Evolutionary conservation across 2,113 vertebrate species (phyloP).

Genomic region (Gymnorhina tibicen): DNA sequence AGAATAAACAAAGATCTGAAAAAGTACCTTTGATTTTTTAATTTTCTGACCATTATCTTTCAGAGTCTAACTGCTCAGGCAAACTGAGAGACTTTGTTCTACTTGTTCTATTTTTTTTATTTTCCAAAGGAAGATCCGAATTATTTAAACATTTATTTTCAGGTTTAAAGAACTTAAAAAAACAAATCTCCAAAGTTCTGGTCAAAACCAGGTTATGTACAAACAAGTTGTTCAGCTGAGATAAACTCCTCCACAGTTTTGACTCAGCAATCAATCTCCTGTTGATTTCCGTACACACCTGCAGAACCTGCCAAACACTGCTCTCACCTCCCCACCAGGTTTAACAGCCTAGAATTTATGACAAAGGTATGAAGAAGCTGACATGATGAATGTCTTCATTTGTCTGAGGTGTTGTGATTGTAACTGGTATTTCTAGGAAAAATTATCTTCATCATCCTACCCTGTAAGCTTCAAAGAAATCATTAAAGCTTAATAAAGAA

Average conservation of each 20-base stretch:
- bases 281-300: not conserved
- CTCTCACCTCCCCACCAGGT: not conserved
- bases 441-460: conserved; percentile 49
- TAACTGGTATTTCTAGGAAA: conserved; percentile 54
- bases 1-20: not conserved
- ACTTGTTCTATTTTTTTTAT: not conserved
- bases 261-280: not conserved
- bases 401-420: not conserved
- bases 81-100: not conserved
- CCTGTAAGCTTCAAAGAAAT: conserved; percentile 34
- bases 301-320: not conserved
- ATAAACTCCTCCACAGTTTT: not conserved
- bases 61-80: not conserved
- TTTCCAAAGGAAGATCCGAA: not conserved
- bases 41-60: not conserved
- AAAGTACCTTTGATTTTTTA: not conserved
- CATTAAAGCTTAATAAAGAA: conserved; percentile 40
- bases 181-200: not conserved
- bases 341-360: not conserved
- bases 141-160: not conserved
- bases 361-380: not conserved
- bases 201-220: not conserved
- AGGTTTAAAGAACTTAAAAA: not conserved
- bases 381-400: not conserved
- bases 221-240: not conserved